Percentiles rank a stretch among this genome's conserved stretches.
Conservation (phyloP, 2,113 vertebrate genomes). For the Dipodomys merriami region DNA sequence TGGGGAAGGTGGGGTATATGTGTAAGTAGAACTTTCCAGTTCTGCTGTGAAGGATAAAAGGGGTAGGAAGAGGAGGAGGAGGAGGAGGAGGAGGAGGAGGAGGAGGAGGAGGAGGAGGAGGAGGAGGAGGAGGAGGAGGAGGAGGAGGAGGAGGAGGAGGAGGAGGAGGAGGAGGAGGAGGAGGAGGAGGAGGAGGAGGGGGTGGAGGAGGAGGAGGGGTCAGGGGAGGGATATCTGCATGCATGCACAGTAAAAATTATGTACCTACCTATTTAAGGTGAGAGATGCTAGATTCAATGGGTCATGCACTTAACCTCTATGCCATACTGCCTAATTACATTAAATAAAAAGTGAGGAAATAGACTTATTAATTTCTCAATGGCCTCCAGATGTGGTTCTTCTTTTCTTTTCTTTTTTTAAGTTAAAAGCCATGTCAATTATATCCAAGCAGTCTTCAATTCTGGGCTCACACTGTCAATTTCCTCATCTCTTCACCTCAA, state of each 20-base stretch:
- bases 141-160: too few species aligned
- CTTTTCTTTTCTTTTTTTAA: too few species aligned
- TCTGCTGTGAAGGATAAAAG: neutral
- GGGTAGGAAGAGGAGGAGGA: neutral
- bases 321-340: neutral
- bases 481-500: conserved; percentile 10
- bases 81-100: neutral
- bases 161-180: too few species aligned
- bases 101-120: too few species aligned
- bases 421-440: neutral
- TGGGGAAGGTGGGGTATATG: neutral
- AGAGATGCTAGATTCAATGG: neutral
- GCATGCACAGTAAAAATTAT: rapidly evolving
- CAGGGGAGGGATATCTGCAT: rapidly evolving
- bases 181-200: neutral
- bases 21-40: neutral
- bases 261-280: too few species aligned
- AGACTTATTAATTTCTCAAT: conserved; percentile 55
- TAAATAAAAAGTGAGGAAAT: conserved; percentile 43
- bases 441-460: neutral
- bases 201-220: neutral
- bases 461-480: neutral
- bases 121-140: too few species aligned
- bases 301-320: neutral
- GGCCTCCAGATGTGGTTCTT: conserved; percentile 36